phyloP scores from a whole-genome alignment of 2,888 invertebrate species.

The Megaustenia siamemsis region DNA sequence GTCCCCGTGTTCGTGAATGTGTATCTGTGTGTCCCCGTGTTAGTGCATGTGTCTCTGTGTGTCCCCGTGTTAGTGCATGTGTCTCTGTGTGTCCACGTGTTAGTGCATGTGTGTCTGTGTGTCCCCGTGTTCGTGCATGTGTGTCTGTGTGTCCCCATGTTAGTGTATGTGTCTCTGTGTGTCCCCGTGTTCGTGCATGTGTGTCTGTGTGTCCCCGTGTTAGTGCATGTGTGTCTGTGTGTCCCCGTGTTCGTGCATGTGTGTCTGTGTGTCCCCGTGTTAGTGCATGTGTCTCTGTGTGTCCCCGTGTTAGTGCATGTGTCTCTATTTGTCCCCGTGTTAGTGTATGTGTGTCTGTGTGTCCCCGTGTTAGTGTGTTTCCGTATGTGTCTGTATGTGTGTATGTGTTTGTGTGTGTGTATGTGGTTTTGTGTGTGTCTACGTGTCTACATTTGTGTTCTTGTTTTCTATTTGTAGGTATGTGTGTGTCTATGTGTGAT shows the following conservation, averaged over 20 bases:
- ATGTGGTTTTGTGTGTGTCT: neutral
- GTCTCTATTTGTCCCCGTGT: neutral
- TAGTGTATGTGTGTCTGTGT: constrained; percentile 25
- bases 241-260: neutral
- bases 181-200: neutral
- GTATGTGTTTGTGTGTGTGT: neutral
- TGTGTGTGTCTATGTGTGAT: too few species aligned
- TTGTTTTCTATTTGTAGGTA: too few species aligned
- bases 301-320: neutral
- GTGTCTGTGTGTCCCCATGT: neutral
- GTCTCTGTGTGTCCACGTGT: neutral
- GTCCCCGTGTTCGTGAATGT: too few species aligned
- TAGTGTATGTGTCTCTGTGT: too few species aligned
- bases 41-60: too few species aligned
- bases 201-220: neutral
- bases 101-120: neutral
- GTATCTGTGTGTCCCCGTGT: too few species aligned
- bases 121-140: neutral
- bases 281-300: neutral
- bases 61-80: too few species aligned
- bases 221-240: neutral
- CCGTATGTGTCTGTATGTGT: neutral
- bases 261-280: constrained; percentile 35
- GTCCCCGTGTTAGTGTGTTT: neutral
- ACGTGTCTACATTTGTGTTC: too few species aligned